These are phyloP conservation scores for Danio jaintianensis DNA, from an alignment of 2,797 vertebrate genomes.

Conservation along the genomic window DNA sequence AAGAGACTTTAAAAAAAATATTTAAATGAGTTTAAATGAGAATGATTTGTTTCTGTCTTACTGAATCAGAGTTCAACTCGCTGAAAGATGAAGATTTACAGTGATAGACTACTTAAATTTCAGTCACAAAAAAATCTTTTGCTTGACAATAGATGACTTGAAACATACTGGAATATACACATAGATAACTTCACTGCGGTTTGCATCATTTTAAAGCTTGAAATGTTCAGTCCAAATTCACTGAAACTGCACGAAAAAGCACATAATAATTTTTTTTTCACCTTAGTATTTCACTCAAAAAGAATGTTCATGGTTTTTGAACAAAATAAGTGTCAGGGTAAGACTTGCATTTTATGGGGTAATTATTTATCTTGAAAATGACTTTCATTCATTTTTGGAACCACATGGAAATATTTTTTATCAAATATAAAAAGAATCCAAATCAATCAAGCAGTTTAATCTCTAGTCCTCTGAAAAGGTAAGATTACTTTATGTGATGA, in stretches of 20 bases:
- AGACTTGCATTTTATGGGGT: not conserved
- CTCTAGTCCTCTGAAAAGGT: no score
- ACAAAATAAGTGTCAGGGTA: not conserved
- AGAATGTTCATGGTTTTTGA: not conserved
- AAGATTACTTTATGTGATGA: no score
- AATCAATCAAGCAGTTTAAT: no score
- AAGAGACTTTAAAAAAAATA: no score
- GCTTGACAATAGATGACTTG: not conserved
- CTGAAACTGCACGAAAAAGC: not conserved
- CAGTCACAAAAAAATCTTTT: not conserved
- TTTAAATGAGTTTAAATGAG: no score
- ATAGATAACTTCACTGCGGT: not conserved
- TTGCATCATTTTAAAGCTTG: not conserved
- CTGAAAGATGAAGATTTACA: not conserved
- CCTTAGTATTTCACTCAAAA: not conserved
- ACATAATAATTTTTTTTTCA: no score
- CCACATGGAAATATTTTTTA: no score
- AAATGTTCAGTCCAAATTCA: not conserved
- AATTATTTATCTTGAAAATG: not conserved
- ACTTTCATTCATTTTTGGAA: no score
- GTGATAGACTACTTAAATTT: not conserved
- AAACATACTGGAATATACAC: not conserved
- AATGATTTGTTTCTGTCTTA: not conserved
- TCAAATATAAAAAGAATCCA: no score
- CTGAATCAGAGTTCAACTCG: no score